A percentile compares a stretch with the other conserved stretches of the same genome.
Evolutionary conservation across 2,888 invertebrate species (phyloP).

Genomic region (Autographa pulchrina): DNA sequence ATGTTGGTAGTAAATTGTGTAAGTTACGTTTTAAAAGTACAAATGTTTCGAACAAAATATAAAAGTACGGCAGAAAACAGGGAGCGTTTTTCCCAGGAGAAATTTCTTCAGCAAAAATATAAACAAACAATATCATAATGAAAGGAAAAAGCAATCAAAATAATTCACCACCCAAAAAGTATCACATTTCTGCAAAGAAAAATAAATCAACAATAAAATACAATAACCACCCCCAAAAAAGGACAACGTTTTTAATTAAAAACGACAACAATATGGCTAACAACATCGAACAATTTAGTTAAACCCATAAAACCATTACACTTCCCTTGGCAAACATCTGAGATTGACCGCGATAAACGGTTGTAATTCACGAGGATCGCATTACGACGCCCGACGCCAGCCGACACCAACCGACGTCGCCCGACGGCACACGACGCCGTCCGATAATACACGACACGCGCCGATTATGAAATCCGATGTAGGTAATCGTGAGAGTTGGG

Average conservation of each 20-base stretch:
- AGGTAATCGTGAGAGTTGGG: conserved; percentile 63
- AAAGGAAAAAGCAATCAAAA: not conserved
- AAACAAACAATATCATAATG: not conserved
- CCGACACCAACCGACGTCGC: conserved; percentile 42
- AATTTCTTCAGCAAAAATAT: not conserved
- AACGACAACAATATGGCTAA: conserved; percentile 65
- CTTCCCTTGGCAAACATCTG: conserved; percentile 65
- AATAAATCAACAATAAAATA: conserved; percentile 20
- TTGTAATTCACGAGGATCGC: conserved; percentile 86
- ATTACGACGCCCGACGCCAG: conserved; percentile 66
- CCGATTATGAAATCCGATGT: conserved; percentile 83
- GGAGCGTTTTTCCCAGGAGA: not conserved
- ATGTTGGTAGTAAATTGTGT: not conserved
- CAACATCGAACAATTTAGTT: conserved; percentile 72
- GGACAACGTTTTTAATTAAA: conserved; percentile 59
- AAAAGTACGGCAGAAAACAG: not conserved
- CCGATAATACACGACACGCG: conserved; percentile 87
- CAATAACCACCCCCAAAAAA: conserved; percentile 9
- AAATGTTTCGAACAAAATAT: not conserved
- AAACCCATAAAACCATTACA: conserved; percentile 80
- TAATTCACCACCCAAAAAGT: not conserved
- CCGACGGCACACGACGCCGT: conserved; percentile 67
- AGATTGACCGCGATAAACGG: conserved; percentile 82
- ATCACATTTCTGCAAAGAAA: not conserved
- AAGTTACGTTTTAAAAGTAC: not conserved